Evolutionary conservation across 1,140 invertebrate species (phyloP), one percentile per base, ranked within the genome.

Genomic region (Pogonomyrmex californicus): DNA sequence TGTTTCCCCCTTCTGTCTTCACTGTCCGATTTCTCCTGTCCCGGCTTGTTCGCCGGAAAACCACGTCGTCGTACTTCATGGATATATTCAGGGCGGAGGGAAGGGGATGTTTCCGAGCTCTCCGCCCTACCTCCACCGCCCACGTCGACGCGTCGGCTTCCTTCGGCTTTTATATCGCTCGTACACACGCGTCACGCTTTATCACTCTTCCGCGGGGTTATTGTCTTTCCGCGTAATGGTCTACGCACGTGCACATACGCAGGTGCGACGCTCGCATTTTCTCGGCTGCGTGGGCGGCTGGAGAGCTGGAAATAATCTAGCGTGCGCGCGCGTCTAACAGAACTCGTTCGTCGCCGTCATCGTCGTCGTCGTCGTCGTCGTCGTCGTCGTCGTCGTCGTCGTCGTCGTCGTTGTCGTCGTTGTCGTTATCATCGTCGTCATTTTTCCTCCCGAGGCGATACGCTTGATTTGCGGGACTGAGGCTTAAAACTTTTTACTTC

Each of bases 171-270:
- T 90, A 93, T 93, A 94, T 93, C 90, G 91, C 90, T 81, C 82
- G 86, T 91, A 90, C 86, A 90, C 92, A 92, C 92, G 91, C 92
- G 90, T 93, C 92, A 93, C 91, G 93, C 92, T 94, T 93, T 92
- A 94, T 94, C 92, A 93, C 92, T 92, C 92, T 91, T 89, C 89
- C 89, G 60, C 76, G 86, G 91, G 90, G 90, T 93, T 93, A 93
- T 94, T 93, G 91, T 94, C 92, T 93, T 87, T 91, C 41, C 88
- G 88, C 75, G 88, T 83, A 83, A 88, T 88, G 86, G 77, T 86
- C 71, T 87, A 91, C 89, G 89, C 90, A 89, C 90, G 88, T 87
- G 85, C 83, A 88, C 88, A 85, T 56, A 75, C 44, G 65, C 79
- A 83, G 79, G 79, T 83, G 79, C 85, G 85, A 85, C 77, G 78